Evolutionary conservation across 2,797 vertebrate genomes (phyloP).

Genomic region (Alectoris magna): DNA sequence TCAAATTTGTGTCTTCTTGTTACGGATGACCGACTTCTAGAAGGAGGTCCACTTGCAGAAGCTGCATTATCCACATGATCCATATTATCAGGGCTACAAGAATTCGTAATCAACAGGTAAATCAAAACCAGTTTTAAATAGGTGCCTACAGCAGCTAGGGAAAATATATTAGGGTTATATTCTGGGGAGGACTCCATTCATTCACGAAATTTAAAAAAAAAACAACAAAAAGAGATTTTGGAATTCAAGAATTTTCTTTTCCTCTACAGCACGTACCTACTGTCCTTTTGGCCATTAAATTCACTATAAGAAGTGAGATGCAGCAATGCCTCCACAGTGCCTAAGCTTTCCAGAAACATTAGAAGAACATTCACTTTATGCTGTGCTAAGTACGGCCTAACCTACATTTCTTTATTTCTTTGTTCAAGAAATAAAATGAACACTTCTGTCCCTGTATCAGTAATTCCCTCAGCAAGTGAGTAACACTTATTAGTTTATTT

Average conservation of each 20-base stretch:
- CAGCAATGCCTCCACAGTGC: background rate
- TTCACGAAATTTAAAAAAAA: background rate
- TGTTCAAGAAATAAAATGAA: background rate
- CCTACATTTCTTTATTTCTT: background rate
- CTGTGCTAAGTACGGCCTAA: background rate
- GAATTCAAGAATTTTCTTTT: background rate
- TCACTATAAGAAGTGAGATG: background rate
- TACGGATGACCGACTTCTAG: constrained; percentile 87
- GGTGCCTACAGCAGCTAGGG: background rate
- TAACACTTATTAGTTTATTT: background rate
- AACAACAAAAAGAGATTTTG: background rate
- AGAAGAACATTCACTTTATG: background rate
- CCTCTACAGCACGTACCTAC: background rate
- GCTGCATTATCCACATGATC: constrained; percentile 89
- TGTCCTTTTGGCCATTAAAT: background rate
- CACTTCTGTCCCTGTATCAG: background rate
- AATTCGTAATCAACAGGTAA: background rate
- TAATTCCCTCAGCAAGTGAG: background rate
- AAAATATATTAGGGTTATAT: background rate
- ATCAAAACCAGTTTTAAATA: background rate
- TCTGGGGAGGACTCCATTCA: background rate
- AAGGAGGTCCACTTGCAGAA: constrained; percentile 84
- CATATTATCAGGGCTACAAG: constrained; percentile 87
- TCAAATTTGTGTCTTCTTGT: constrained; percentile 96
- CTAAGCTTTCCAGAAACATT: background rate